phyloP scores from a whole-genome alignment of 2,797 vertebrate genomes.

The Gymnothorax reevesii region DNA sequence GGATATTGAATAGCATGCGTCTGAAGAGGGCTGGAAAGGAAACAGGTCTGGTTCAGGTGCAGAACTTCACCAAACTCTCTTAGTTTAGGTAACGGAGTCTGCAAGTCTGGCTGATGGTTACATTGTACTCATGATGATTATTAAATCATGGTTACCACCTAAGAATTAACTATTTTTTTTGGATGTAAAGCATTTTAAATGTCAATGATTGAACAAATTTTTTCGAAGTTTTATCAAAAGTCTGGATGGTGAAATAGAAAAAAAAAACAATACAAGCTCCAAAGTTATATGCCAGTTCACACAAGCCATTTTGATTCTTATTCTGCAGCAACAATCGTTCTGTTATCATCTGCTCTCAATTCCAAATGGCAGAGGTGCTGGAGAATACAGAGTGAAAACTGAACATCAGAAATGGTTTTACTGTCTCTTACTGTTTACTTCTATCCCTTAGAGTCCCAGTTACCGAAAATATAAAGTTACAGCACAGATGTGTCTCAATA shows the following conservation, averaged over 20 bases:
- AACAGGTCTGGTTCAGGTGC: constrained; percentile 57
- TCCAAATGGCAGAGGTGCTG: background rate
- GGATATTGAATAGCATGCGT: constrained; percentile 30
- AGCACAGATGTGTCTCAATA: too few relatives aligned
- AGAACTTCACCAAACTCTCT: constrained; percentile 41
- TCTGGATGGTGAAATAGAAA: background rate
- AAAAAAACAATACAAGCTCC: background rate
- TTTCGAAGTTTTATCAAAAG: background rate
- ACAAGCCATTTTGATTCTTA: background rate
- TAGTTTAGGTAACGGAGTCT: constrained; percentile 20
- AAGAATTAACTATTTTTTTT: background rate
- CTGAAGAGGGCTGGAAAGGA: constrained; percentile 32
- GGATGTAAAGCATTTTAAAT: background rate
- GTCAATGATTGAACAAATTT: background rate
- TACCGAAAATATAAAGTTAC: too few relatives aligned
- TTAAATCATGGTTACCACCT: background rate
- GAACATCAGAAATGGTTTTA: background rate
- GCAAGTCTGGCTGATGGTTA: background rate
- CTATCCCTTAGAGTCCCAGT: background rate
- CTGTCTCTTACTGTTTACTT: background rate
- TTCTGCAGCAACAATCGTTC: background rate
- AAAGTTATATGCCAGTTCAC: background rate
- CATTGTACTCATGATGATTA: background rate
- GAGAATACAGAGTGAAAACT: background rate
- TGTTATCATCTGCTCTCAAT: background rate